Evolutionary conservation across 2,797 vertebrate genomes (phyloP).

Genomic region (Coregonus ussuriensis): DNA sequence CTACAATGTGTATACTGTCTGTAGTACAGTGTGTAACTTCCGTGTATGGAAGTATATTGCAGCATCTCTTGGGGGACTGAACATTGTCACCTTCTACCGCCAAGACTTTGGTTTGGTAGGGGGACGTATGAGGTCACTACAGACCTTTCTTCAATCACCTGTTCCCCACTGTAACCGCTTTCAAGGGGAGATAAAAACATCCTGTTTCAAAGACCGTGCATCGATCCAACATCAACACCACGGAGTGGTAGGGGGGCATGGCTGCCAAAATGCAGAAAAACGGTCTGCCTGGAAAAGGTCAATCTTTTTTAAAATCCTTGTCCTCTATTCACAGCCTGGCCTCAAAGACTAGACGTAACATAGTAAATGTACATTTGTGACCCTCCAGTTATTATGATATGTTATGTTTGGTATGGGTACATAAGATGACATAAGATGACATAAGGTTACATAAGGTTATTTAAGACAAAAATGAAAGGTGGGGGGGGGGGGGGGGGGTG

Average conservation of each 20-base stretch:
- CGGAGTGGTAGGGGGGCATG: not conserved
- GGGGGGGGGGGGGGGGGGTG: too few species aligned
- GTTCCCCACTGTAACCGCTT: constrained; percentile 8
- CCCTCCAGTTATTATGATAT: not conserved
- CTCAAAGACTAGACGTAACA: not conserved
- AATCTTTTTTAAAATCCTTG: not conserved
- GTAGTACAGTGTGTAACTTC: not conserved
- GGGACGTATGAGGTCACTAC: constrained; percentile 6
- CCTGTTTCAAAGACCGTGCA: constrained; percentile 8
- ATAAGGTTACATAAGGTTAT: too few species aligned
- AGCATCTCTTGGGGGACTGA: too few species aligned
- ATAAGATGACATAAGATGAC: too few species aligned
- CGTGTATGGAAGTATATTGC: not conserved
- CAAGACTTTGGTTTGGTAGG: not conserved
- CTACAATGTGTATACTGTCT: not conserved
- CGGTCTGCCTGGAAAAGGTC: not conserved
- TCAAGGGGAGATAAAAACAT: constrained; percentile 21
- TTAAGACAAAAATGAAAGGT: too few species aligned
- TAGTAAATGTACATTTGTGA: too few species aligned
- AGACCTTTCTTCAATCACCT: constrained; percentile 11
- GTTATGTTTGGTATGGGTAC: too few species aligned
- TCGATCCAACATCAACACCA: not conserved
- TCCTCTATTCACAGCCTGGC: not conserved
- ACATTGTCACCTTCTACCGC: not conserved
- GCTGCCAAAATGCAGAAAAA: not conserved